Percentiles rank a stretch among this genome's conserved stretches.
phyloP scores from a whole-genome alignment of 92 coral and sea anemone genomes.

The Montipora capitata region DNA sequence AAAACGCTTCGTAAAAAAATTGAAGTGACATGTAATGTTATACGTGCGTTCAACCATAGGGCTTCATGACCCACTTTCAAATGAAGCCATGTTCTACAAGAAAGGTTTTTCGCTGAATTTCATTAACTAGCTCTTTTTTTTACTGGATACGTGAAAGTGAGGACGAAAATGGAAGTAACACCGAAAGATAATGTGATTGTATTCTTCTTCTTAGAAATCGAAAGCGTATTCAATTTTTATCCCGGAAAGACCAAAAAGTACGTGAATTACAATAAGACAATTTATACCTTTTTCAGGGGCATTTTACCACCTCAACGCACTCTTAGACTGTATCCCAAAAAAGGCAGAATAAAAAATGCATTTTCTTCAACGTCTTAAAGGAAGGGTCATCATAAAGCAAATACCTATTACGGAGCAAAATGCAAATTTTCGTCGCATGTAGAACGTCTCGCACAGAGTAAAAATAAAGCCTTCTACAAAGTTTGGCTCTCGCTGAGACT shows the following conservation, averaged over 20 bases:
- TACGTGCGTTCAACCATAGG: not conserved
- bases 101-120: too few relatives aligned
- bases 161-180: not conserved
- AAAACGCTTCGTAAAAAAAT: conserved; percentile 8
- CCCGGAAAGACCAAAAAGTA: not conserved
- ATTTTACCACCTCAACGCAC: too few relatives aligned
- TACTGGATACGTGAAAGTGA: not conserved
- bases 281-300: not conserved
- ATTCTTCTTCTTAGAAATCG: not conserved
- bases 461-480: not conserved
- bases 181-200: not conserved
- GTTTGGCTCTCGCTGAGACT: not conserved
- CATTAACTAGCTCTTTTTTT: not conserved
- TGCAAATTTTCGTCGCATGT: not conserved
- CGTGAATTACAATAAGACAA: too few relatives aligned
- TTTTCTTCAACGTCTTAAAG: not conserved
- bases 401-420: not conserved
- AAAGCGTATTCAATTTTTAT: not conserved
- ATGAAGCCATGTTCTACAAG: too few relatives aligned
- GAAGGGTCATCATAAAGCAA: not conserved
- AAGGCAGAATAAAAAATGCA: too few relatives aligned
- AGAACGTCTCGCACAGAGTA: not conserved
- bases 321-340: too few relatives aligned
- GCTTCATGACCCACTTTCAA: not conserved
- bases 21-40: not conserved